A percentile compares a stretch with the other conserved stretches of the same genome.
phyloP scores from a whole-genome alignment of 2,797 vertebrate species.

The Erithacus rubecula region DNA sequence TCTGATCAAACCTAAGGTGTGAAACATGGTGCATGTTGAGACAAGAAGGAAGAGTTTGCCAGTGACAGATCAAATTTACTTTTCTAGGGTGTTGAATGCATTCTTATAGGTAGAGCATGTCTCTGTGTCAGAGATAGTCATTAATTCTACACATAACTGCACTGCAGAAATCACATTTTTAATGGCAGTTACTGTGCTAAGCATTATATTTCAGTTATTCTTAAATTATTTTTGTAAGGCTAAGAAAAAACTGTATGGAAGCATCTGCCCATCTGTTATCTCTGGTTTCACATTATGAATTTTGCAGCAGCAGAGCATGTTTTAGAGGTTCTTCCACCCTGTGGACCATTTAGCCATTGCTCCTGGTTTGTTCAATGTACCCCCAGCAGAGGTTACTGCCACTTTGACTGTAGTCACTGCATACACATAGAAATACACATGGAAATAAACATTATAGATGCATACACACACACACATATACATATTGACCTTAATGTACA shows the following conservation, averaged over 20 bases:
- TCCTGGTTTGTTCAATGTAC: neutral
- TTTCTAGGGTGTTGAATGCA: neutral
- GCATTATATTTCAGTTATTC: neutral
- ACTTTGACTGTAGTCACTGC: neutral
- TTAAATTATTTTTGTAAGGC: neutral
- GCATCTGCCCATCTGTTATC: neutral
- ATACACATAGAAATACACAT: neutral
- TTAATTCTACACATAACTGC: neutral
- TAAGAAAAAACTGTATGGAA: neutral
- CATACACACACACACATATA: fast-evolving
- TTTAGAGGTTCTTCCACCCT: neutral
- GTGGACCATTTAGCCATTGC: neutral
- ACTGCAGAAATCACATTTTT: neutral
- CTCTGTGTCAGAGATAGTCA: neutral
- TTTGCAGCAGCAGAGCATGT: neutral
- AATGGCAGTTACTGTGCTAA: neutral
- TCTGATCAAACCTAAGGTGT: neutral
- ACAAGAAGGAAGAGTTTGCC: neutral
- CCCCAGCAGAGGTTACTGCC: neutral
- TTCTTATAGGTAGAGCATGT: neutral
- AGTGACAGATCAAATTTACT: neutral
- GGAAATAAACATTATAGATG: neutral
- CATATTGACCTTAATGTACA: neutral
- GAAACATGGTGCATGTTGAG: neutral
- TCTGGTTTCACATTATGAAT: neutral